Percentiles rank a stretch among this genome's conserved stretches.
Evolutionary conservation across 30 jellyfish, hydroid and myxozoan species (phyloP).

Genomic region (Hydractinia echinata): DNA sequence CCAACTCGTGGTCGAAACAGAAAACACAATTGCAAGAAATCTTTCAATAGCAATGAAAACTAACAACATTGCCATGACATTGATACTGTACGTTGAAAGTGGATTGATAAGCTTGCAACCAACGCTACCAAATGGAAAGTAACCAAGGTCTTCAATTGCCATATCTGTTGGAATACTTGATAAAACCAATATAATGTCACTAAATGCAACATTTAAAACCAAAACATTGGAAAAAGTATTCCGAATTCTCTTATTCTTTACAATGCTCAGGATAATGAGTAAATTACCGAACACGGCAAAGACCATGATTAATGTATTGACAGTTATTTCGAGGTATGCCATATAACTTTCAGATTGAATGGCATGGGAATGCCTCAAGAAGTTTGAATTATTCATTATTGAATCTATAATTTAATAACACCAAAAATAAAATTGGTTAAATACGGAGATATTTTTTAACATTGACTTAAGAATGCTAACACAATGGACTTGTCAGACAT

Average conservation of each 20-base stretch:
- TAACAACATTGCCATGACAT: conserved; percentile 53
- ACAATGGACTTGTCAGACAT: no score
- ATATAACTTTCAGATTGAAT: no score
- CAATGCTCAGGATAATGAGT: background rate
- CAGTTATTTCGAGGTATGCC: background rate
- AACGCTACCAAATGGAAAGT: background rate
- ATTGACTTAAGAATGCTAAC: no score
- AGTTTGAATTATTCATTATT: no score
- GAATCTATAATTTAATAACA: no score
- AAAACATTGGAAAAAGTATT: background rate
- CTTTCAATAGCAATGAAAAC: conserved; percentile 59
- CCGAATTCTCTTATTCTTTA: background rate
- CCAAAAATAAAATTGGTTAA: no score
- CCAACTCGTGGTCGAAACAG: background rate
- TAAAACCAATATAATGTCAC: background rate
- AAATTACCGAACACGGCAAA: background rate
- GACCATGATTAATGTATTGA: background rate
- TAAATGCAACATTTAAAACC: background rate
- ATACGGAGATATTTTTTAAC: no score
- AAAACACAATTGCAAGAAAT: conserved; percentile 46
- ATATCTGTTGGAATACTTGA: background rate
- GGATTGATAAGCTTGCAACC: conserved; percentile 69
- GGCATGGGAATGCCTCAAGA: no score
- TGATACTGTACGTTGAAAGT: conserved; percentile 52
- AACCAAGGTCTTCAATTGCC: background rate